Conservation (phyloP, 1,140 invertebrate genomes). For the Bombus polaris region DNA sequence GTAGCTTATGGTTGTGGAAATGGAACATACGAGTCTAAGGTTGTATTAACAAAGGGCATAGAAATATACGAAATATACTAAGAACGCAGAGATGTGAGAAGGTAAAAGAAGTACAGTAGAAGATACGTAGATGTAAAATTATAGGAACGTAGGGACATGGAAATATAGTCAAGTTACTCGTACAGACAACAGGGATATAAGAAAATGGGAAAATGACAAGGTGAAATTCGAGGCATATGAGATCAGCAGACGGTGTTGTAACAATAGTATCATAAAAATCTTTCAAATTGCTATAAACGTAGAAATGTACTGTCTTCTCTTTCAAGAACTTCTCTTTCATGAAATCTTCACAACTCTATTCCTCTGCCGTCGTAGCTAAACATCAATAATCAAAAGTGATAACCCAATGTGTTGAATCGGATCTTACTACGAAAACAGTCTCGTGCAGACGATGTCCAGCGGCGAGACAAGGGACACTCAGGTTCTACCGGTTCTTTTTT, state of each 20-base stretch:
- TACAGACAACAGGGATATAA: background rate
- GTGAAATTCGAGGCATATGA: too few species aligned
- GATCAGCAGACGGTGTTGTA: too few species aligned
- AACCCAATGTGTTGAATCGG: background rate
- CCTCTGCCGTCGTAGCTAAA: background rate
- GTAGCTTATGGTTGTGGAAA: background rate
- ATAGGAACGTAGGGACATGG: background rate
- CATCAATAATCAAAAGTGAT: background rate
- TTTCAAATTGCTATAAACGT: too few species aligned
- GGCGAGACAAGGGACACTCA: background rate
- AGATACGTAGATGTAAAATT: background rate
- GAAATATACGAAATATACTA: background rate
- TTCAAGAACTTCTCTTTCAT: too few species aligned
- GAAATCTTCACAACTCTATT: background rate
- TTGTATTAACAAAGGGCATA: background rate
- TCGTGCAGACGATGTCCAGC: background rate
- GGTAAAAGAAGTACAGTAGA: too few species aligned
- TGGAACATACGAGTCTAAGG: too few species aligned
- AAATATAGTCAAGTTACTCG: too few species aligned
- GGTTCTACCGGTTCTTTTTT: constrained; percentile 20
- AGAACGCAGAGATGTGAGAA: too few species aligned
- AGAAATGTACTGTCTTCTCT: too few species aligned
- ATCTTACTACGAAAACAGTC: background rate
- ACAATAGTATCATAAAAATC: too few species aligned
- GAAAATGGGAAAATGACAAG: too few species aligned